These are phyloP conservation scores for Caenorhabditis afra DNA, from an alignment of 2,888 invertebrate species.

Conservation along the genomic window DNA sequence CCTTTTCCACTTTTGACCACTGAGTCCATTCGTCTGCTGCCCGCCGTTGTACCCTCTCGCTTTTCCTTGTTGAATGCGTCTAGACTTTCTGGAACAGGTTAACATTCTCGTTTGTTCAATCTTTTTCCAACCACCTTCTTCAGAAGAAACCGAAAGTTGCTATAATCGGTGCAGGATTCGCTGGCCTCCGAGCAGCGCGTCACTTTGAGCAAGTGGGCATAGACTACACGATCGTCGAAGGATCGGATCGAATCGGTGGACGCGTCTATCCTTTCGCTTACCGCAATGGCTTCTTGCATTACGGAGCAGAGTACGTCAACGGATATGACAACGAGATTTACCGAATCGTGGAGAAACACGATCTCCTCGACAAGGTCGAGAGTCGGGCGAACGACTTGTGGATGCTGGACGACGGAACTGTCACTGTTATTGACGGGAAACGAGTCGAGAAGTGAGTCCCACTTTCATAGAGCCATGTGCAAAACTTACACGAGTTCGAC, in stretches of 20 bases:
- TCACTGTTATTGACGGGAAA: conserved; percentile 57
- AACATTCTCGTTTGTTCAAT: neutral
- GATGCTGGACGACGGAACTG: conserved; percentile 26
- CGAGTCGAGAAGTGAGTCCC: conserved; percentile 26
- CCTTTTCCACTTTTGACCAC: neutral
- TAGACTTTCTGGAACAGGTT: neutral
- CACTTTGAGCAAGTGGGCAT: conserved; percentile 52
- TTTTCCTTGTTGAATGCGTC: conserved; percentile 11
- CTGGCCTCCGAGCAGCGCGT: conserved; percentile 61
- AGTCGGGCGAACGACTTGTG: conserved; percentile 35
- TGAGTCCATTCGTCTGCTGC: too few species aligned
- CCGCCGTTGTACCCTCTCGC: too few species aligned
- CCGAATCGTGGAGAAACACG: conserved; percentile 61
- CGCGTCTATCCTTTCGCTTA: conserved; percentile 71
- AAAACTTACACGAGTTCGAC: too few species aligned
- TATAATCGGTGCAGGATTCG: conserved; percentile 65
- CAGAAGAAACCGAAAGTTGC: conserved; percentile 22
- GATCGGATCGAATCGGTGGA: conserved; percentile 72
- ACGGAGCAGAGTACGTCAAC: conserved; percentile 77
- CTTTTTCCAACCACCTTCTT: neutral
- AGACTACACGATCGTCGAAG: conserved; percentile 68
- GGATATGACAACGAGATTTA: conserved; percentile 74
- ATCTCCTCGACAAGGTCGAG: conserved; percentile 15
- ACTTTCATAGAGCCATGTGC: too few species aligned
- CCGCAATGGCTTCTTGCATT: conserved; percentile 70